A percentile compares a stretch with the other conserved stretches of the same genome.
phyloP scores from a whole-genome alignment of 1,140 invertebrate species.

The Mycetomoellerius zeteki region DNA sequence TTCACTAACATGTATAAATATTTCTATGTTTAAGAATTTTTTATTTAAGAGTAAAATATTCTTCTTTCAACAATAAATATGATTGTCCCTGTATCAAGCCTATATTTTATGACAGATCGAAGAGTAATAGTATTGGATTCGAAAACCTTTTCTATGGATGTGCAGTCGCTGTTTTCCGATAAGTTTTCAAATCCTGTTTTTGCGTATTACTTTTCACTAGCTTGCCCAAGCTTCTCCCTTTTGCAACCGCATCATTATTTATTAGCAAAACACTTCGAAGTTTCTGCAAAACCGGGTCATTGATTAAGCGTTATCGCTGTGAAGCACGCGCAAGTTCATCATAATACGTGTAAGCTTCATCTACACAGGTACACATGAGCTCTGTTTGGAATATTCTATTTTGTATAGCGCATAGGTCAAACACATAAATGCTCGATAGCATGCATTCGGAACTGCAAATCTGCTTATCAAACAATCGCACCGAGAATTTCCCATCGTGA shows the following conservation, averaged over 20 bases:
- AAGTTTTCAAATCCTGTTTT: not conserved
- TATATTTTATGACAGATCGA: too few relatives aligned
- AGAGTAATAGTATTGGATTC: too few relatives aligned
- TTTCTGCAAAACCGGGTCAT: slow-evolving; percentile 34
- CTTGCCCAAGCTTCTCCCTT: not conserved
- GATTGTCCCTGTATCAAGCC: too few relatives aligned
- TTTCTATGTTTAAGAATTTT: too few relatives aligned
- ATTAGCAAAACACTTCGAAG: slow-evolving; percentile 25
- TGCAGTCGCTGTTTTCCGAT: not conserved
- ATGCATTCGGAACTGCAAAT: slow-evolving; percentile 27
- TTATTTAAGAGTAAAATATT: too few relatives aligned
- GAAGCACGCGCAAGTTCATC: slow-evolving; percentile 24
- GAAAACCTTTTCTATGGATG: too few relatives aligned
- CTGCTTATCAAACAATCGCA: slow-evolving; percentile 49
- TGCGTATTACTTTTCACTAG: not conserved
- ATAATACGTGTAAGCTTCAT: slow-evolving; percentile 41
- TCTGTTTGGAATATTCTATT: slow-evolving; percentile 53
- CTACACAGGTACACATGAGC: not conserved
- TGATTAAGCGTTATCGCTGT: slow-evolving; percentile 28
- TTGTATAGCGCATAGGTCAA: slow-evolving; percentile 29
- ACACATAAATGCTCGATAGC: slow-evolving; percentile 36
- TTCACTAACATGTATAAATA: too few relatives aligned
- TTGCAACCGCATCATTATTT: not conserved
- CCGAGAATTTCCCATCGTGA: slow-evolving; percentile 42
- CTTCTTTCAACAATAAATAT: too few relatives aligned